These are phyloP conservation scores for Drosophila prostipennis DNA, from an alignment of 2,888 invertebrate species.

Conservation along the genomic window DNA sequence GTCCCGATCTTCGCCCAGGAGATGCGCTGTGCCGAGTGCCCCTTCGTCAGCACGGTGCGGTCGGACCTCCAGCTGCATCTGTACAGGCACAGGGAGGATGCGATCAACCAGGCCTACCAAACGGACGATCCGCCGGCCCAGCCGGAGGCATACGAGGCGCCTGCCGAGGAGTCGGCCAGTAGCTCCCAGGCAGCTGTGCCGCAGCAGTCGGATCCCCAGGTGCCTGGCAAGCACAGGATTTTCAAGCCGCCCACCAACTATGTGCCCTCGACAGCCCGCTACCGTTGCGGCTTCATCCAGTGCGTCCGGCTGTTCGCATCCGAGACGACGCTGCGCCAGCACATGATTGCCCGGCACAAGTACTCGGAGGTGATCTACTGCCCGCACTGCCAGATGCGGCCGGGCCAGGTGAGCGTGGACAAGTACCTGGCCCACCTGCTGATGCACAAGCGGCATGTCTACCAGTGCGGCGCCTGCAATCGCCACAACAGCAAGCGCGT, in stretches of 20 bases:
- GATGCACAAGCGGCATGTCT: slow-evolving; percentile 90
- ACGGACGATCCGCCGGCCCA: slow-evolving; percentile 12
- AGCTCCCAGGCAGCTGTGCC: not conserved
- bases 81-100: slow-evolving; percentile 43
- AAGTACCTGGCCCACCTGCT: slow-evolving; percentile 89
- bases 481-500: slow-evolving; percentile 87
- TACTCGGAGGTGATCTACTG: slow-evolving; percentile 22
- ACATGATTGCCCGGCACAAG: slow-evolving; percentile 29
- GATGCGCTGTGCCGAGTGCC: slow-evolving; percentile 88
- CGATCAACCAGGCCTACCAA: slow-evolving; percentile 88
- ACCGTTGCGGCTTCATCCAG: slow-evolving; percentile 87
- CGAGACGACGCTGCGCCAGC: slow-evolving; percentile 43
- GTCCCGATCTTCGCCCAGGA: slow-evolving; percentile 87
- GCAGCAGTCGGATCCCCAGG: not conserved
- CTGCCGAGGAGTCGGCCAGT: no score
- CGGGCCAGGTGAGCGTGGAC: not conserved
- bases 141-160: no score
- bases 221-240: slow-evolving; percentile 6
- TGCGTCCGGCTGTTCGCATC: slow-evolving; percentile 18
- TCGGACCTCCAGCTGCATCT: slow-evolving; percentile 88
- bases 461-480: slow-evolving; percentile 89
- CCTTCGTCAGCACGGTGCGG: slow-evolving; percentile 89
- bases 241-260: slow-evolving; percentile 68
- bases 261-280: slow-evolving; percentile 86
- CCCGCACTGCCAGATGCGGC: slow-evolving; percentile 33